Evolutionary conservation across 1,140 invertebrate species (phyloP).

Genomic region (Penaeus vannamei): DNA sequence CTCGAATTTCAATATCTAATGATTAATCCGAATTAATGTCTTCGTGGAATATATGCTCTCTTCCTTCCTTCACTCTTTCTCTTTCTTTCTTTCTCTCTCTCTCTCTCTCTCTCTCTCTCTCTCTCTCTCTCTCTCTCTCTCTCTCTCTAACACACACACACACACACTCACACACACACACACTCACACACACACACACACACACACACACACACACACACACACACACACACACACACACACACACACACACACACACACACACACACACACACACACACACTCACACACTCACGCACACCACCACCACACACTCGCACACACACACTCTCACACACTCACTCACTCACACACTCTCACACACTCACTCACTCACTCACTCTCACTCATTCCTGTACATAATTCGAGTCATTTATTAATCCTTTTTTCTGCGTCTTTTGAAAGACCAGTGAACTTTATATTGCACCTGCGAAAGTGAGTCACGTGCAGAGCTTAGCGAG

Average conservation of each 20-base stretch:
- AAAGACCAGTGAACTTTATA: too few relatives aligned
- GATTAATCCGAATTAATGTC: too few relatives aligned
- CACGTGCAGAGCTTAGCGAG: too few relatives aligned
- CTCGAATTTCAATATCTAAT: too few relatives aligned
- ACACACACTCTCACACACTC: background rate
- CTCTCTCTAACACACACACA: background rate
- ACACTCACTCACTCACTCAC: slow-evolving; percentile 23
- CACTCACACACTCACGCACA: slow-evolving; percentile 20
- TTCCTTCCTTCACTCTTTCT: slow-evolving; percentile 31
- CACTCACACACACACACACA: background rate
- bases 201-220: background rate
- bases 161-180: background rate
- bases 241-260: background rate
- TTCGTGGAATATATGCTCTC: background rate
- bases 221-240: slow-evolving; percentile 1
- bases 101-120: background rate
- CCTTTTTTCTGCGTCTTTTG: too few relatives aligned
- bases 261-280: background rate
- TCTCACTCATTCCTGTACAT: background rate
- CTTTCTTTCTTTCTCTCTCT: slow-evolving; percentile 36
- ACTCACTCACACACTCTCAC: slow-evolving; percentile 1
- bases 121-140: background rate
- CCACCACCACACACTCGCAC: background rate
- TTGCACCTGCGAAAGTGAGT: too few relatives aligned
- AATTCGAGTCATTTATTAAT: too few relatives aligned